Conservation (phyloP, 1,140 invertebrate genomes). For the Pteromalus puparum region DNA sequence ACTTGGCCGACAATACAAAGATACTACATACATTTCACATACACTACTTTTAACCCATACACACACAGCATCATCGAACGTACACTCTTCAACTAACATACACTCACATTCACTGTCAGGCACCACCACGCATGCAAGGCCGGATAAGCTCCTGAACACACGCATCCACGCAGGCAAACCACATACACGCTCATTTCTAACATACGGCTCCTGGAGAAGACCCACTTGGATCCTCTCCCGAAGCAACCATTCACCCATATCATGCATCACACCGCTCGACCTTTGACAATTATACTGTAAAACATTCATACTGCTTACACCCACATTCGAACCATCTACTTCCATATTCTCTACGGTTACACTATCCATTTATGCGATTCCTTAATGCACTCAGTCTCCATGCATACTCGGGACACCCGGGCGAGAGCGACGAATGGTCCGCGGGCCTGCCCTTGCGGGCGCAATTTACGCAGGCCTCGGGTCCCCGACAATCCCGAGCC, state of each 20-base stretch:
- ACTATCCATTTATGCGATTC: too few relatives aligned
- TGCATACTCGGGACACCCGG: too few relatives aligned
- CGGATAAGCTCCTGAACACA: not conserved
- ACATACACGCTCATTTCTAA: not conserved
- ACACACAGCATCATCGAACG: not conserved
- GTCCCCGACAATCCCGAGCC: too few relatives aligned
- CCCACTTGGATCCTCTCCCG: not conserved
- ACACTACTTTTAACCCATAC: constrained; percentile 48
- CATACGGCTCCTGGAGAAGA: not conserved
- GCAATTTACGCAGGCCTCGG: too few relatives aligned
- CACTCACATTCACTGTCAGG: not conserved
- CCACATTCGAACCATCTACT: too few relatives aligned
- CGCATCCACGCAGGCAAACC: not conserved
- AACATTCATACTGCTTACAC: not conserved
- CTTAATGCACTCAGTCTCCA: too few relatives aligned
- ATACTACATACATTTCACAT: constrained; percentile 42
- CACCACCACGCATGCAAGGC: not conserved
- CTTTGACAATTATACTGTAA: not conserved
- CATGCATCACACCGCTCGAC: not conserved
- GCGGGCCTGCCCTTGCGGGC: too few relatives aligned
- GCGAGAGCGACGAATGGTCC: too few relatives aligned
- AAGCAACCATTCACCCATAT: not conserved
- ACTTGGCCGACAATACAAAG: constrained; percentile 46
- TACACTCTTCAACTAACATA: constrained; percentile 56
- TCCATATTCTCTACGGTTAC: too few relatives aligned